phyloP scores from a whole-genome alignment of 2,113 vertebrate species.

The Chaenogobius annularis region DNA sequence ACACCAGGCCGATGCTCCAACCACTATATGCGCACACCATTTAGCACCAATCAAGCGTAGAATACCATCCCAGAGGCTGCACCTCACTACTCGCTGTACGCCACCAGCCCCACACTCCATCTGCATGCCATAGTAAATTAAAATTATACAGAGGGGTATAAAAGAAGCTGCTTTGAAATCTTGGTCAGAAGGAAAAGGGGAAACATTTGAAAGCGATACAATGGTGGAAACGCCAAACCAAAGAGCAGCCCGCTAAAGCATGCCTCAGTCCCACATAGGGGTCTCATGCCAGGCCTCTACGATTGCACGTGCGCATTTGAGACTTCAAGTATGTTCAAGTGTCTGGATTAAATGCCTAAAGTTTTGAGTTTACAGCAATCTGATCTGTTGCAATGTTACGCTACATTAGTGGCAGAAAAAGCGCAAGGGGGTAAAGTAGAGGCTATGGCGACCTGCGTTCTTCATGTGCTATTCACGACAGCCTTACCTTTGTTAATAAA shows the following conservation, averaged over 20 bases:
- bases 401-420: slow-evolving; percentile 52
- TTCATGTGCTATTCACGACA: slow-evolving; percentile 64
- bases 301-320: slow-evolving; percentile 8
- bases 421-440: slow-evolving; percentile 51
- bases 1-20: slow-evolving; percentile 31
- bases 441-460: slow-evolving; percentile 30
- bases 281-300: slow-evolving; percentile 16
- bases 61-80: slow-evolving; percentile 53
- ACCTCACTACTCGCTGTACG: slow-evolving; percentile 29
- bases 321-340: slow-evolving; percentile 24
- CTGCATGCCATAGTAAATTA: slow-evolving; percentile 37
- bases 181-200: slow-evolving; percentile 23
- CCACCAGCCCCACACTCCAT: slow-evolving; percentile 19
- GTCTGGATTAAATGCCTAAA: slow-evolving; percentile 27
- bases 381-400: slow-evolving; percentile 68
- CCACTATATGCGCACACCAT: slow-evolving; percentile 53
- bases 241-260: slow-evolving; percentile 16
- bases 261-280: slow-evolving; percentile 36
- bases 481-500: slow-evolving; percentile 74
- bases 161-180: slow-evolving; percentile 33
- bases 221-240: slow-evolving; percentile 36
- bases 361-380: slow-evolving; percentile 25
- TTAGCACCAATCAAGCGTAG: slow-evolving; percentile 64
- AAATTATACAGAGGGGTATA: slow-evolving; percentile 28
- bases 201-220: slow-evolving; percentile 49